Evolutionary conservation across 2,888 invertebrate species (phyloP), one percentile per base, ranked within the genome.

Genomic region (Shargacucullia verbasci): DNA sequence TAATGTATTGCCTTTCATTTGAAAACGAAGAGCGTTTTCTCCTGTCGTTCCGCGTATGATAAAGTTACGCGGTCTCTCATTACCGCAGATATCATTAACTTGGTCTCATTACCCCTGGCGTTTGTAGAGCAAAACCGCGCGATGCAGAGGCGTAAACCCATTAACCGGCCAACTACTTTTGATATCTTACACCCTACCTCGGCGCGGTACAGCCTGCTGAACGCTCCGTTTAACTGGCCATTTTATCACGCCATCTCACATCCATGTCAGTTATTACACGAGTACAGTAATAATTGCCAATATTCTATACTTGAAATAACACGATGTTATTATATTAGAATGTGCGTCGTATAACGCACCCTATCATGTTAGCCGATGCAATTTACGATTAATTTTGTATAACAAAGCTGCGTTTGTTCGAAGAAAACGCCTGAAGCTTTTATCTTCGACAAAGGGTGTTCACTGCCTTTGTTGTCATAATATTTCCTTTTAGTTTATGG

Each of bases 1-100:
- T 84, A 81, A 87, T 81, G 84, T 87, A 87, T 89, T 85, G 80
- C 84, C 88, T 91, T 89, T 89, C 90, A 84, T 90, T 89, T 84
- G 88, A 83, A 85, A 87, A 86, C 81, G 84, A 86, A 86, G 86
- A 84, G 81, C 77, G 78, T 73, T 92, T 90, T 91, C 90, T 88
- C 89, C 80, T 73, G 83, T 83, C 86, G 82, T 82, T 82, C 82
- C 82, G 83, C 85, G 76, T 88, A 87, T 89, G 89, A 89, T 90
- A 88, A 85, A 88, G 87, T 90, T 89, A 87, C 89, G 83, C 73
- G 76, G 82, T 79, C 82, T 90, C 87, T 86, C 83, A 84, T 90
- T 90, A 88, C 86, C 70, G 57, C 75, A 76, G 86, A 86, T 89
- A 87, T 85, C 82, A 86, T 88, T 87, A 86, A 73, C 83, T 76